Base-by-base conservation (phyloP, 2,888 invertebrate genomes). In the Lingula anatina region DNA sequence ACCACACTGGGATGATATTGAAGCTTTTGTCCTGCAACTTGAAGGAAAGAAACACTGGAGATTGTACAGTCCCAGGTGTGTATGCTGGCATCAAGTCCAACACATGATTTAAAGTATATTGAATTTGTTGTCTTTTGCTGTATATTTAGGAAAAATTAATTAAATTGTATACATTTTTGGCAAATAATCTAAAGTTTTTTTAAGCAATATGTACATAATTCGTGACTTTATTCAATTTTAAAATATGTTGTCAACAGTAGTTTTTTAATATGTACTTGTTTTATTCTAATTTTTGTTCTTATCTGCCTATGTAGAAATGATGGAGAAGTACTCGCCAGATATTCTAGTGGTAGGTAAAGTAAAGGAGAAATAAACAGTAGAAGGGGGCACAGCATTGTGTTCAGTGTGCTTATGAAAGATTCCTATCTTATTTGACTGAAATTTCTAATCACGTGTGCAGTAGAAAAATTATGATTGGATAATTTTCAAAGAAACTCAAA, bases 1-100 rank as follows among this genome's bases (percentile, higher is more conserved):
- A 0, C 97, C 97, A 0, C 99, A 99, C 77, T 97, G 88, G 73
- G 99, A 99, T 79, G 99, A 99, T 70, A 97, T 99, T 57, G 99
- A 99, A 79, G 97, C 96, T 0, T 99, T 99, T 73, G 86, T 99
- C 42, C 73, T 99, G 43, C 99, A 99, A 80, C 79, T 95, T 1
- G 97, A 99, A 78, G 99, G 99, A 0, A 86, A 86, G 64, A 99
- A 99, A 75, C 85, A 86, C 57, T 99, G 97, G 97, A 85, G 85
- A 61, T 79, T 97, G 12, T 99, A 96, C 71, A 84, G 84, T 60
- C 93, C 96, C 15, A 80, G 71, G 71, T 73, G 47, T 36, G 48
- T 55, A 21, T 15, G 15, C 5, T 23, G 21, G 12, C 35, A n/a
- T n/a, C n/a, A n/a, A n/a, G n/a, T n/a, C n/a, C 9, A 15, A 15